These are phyloP conservation scores for Serranus cabrilla DNA, from an alignment of 2,797 vertebrate genomes.

Conservation along the genomic window DNA sequence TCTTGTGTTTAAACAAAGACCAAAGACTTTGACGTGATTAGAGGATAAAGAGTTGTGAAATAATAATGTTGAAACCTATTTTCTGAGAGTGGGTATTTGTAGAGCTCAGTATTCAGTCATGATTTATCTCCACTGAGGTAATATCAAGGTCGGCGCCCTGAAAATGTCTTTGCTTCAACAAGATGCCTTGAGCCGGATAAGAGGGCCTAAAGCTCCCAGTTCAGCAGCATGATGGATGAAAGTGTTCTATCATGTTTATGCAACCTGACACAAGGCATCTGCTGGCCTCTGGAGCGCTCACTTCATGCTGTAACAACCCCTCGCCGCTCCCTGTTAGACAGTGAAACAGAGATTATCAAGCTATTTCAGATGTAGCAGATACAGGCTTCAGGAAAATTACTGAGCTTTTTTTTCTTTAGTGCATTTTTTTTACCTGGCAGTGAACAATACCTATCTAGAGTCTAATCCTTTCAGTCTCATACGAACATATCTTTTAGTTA, in stretches of 20 bases:
- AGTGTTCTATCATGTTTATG: constrained; percentile 83
- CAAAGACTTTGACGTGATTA: constrained; percentile 43
- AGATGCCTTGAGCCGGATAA: constrained; percentile 77
- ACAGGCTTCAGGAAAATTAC: constrained; percentile 17
- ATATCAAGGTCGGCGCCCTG: constrained; percentile 74
- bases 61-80: constrained; percentile 40
- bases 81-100: constrained; percentile 43
- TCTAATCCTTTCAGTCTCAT: neutral
- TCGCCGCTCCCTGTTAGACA: constrained; percentile 45
- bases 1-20: constrained; percentile 35
- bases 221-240: constrained; percentile 83
- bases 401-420: neutral
- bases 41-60: constrained; percentile 52
- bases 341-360: constrained; percentile 52
- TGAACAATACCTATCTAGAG: constrained; percentile 1
- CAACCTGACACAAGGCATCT: constrained; percentile 84
- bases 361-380: constrained; percentile 46
- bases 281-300: constrained; percentile 63
- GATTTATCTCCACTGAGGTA: constrained; percentile 78
- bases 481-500: neutral
- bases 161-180: constrained; percentile 75
- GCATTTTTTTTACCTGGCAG: neutral
- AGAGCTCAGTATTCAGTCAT: constrained; percentile 58
- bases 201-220: constrained; percentile 63
- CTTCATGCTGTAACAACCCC: constrained; percentile 59